Evolutionary conservation across 2,888 invertebrate genomes (phyloP).

Genomic region (Stenurella melanura): DNA sequence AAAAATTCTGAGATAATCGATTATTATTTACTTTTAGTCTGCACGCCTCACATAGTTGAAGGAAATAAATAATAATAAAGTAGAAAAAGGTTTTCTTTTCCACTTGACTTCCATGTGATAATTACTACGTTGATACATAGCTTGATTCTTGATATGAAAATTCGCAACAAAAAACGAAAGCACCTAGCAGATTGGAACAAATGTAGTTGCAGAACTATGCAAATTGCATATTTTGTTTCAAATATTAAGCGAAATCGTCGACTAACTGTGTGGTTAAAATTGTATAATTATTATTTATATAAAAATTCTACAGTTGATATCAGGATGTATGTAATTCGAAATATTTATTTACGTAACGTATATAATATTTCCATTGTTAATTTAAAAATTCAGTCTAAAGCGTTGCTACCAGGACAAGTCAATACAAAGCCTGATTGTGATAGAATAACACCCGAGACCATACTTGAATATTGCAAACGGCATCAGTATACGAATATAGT

Average conservation of each 20-base stretch:
- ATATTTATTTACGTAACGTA: too few species aligned
- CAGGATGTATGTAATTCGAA: too few species aligned
- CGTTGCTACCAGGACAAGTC: too few species aligned
- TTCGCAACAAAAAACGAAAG: conserved; percentile 20
- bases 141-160: neutral
- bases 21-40: too few species aligned
- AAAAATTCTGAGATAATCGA: too few species aligned
- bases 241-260: neutral
- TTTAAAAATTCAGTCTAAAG: too few species aligned
- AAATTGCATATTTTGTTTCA: neutral
- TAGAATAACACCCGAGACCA: too few species aligned
- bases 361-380: too few species aligned
- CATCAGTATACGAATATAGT: too few species aligned
- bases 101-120: conserved; percentile 4
- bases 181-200: conserved; percentile 19
- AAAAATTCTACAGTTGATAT: neutral
- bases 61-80: conserved; percentile 2
- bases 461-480: too few species aligned
- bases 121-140: conserved; percentile 3
- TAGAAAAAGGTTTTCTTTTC: conserved; percentile 18
- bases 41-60: neutral
- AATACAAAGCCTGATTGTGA: too few species aligned
- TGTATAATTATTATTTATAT: neutral
- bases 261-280: neutral
- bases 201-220: neutral